Conservation (phyloP, 2,888 invertebrate species). For the Ochropacha duplaris region DNA sequence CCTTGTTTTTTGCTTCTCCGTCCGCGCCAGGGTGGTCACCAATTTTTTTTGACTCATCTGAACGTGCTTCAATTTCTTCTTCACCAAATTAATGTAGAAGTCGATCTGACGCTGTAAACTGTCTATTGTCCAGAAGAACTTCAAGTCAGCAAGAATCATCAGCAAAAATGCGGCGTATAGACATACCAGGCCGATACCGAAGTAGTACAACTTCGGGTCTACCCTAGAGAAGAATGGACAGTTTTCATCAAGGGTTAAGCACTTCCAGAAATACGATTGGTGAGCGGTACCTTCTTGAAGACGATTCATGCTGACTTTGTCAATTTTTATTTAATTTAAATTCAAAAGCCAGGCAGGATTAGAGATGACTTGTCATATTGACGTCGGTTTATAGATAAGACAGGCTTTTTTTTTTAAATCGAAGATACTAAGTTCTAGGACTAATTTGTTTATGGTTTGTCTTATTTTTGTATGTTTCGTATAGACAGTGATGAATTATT, state of each 20-base stretch:
- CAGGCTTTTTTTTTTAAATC: no score
- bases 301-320: conserved; percentile 35
- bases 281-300: conserved; percentile 23
- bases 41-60: conserved; percentile 54
- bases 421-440: no score
- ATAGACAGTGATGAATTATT: no score
- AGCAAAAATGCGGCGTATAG: conserved; percentile 57
- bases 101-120: conserved; percentile 54
- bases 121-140: conserved; percentile 63
- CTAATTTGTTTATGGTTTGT: no score
- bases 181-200: conserved; percentile 44
- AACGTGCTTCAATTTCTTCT: conserved; percentile 54
- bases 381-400: not conserved
- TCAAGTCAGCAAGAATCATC: conserved; percentile 54
- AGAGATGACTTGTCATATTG: not conserved
- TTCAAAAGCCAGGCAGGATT: not conserved
- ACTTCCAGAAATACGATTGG: conserved; percentile 66
- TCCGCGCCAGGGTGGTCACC: conserved; percentile 52
- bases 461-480: no score
- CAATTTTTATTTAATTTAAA: conserved; percentile 14
- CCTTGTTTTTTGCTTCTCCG: conserved; percentile 53
- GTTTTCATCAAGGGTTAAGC: conserved; percentile 54
- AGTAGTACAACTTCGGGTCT: conserved; percentile 61
- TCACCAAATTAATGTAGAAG: conserved; percentile 52
- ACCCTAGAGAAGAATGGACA: conserved; percentile 55